Conservation (phyloP, 2,888 invertebrate species). For the Griposia aprilina region DNA sequence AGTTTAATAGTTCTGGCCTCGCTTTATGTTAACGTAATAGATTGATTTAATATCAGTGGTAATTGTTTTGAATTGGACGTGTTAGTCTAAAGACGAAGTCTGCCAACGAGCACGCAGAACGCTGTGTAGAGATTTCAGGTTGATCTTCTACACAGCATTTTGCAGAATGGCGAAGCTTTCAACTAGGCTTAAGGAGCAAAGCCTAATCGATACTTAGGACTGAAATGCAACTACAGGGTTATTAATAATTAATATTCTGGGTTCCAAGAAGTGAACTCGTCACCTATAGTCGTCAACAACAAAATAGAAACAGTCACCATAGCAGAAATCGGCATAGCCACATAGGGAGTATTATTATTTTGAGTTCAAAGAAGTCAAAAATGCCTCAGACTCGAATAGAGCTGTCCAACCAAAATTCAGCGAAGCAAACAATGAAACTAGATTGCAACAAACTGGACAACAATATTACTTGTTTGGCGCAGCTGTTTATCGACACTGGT, state of each 20-base stretch:
- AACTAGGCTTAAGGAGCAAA: neutral
- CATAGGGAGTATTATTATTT: neutral
- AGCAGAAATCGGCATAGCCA: no score
- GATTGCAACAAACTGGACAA: conserved; percentile 23
- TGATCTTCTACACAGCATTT: neutral
- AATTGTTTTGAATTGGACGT: conserved; percentile 20
- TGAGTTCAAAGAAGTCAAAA: neutral
- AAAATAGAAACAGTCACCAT: neutral
- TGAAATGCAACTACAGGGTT: neutral
- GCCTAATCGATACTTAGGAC: neutral
- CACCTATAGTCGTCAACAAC: no score
- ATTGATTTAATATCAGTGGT: conserved; percentile 1
- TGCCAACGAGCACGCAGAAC: neutral
- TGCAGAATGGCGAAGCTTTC: no score
- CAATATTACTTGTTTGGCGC: conserved; percentile 24
- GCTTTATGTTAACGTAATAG: conserved; percentile 10
- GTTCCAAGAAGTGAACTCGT: neutral
- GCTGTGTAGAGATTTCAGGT: neutral
- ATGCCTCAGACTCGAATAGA: neutral
- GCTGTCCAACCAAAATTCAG: conserved; percentile 30
- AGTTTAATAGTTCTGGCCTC: conserved; percentile 8
- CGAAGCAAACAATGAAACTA: conserved; percentile 42
- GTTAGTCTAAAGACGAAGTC: neutral
- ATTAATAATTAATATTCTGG: neutral
- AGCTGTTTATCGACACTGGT: conserved; percentile 38